phyloP scores from a whole-genome alignment of 2,113 vertebrate genomes.

The Coptodon rendalli region DNA sequence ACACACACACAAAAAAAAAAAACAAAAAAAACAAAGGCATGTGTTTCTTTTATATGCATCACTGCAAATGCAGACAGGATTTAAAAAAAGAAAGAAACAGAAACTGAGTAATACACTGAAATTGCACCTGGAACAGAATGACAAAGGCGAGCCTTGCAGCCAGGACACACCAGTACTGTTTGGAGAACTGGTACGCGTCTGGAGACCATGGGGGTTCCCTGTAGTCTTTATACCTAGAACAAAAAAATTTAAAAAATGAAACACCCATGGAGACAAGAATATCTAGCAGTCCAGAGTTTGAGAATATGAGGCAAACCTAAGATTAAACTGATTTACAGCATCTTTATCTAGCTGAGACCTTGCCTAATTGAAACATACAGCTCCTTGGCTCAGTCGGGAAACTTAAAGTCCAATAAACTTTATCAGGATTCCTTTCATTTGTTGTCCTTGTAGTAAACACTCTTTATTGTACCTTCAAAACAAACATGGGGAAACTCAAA shows the following conservation, averaged over 20 bases:
- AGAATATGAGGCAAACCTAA: background rate
- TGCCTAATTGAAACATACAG: background rate
- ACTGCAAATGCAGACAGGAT: background rate
- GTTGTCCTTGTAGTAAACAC: conserved; percentile 33
- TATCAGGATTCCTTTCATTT: conserved; percentile 8
- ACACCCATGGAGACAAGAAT: background rate
- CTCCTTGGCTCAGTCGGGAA: background rate
- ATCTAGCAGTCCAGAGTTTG: background rate
- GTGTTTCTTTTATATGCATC: background rate
- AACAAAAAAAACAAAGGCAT: too few relatives aligned
- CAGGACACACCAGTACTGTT: conserved; percentile 91
- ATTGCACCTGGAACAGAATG: conserved; percentile 91
- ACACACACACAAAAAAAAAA: background rate
- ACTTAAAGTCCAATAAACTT: background rate
- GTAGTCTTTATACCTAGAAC: conserved; percentile 93
- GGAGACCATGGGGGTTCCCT: conserved; percentile 90
- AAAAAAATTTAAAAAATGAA: background rate
- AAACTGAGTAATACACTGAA: background rate
- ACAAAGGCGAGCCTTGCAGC: conserved; percentile 92
- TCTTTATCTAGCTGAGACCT: background rate
- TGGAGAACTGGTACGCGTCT: conserved; percentile 87
- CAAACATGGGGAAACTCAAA: conserved; percentile 9
- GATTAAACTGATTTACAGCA: background rate
- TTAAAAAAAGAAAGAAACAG: background rate
- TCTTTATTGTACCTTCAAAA: background rate